phyloP scores from a whole-genome alignment of 2,888 invertebrate genomes.

The Clivina fossor region DNA sequence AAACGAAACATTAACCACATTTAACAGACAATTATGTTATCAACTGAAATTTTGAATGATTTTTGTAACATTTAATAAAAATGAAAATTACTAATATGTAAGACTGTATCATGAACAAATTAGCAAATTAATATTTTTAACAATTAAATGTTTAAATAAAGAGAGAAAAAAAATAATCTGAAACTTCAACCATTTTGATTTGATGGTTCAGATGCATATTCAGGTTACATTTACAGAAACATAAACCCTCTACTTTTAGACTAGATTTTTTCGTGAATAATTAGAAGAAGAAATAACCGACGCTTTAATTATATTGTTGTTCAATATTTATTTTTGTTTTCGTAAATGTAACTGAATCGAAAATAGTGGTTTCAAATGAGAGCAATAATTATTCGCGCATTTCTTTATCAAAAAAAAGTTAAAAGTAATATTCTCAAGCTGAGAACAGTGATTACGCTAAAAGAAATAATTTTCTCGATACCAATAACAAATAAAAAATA shows the following conservation, averaged over 20 bases:
- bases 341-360: slow-evolving; percentile 32
- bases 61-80: slow-evolving; percentile 18
- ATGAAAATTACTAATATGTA: slow-evolving; percentile 28
- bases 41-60: slow-evolving; percentile 19
- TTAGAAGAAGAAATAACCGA: no score
- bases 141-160: slow-evolving; percentile 16
- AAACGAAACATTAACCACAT: slow-evolving; percentile 12
- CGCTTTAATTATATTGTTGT: slow-evolving; percentile 1
- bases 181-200: slow-evolving; percentile 24
- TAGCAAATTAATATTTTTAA: slow-evolving; percentile 21
- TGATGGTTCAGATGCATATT: slow-evolving; percentile 24
- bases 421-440: slow-evolving; percentile 33
- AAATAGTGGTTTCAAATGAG: slow-evolving; percentile 28
- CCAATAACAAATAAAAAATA: slow-evolving; percentile 25
- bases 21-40: slow-evolving; percentile 30
- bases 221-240: slow-evolving; percentile 28
- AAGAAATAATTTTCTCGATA: slow-evolving; percentile 27
- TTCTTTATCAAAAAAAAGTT: slow-evolving; percentile 26
- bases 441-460: slow-evolving; percentile 32
- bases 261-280: no score
- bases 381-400: slow-evolving; percentile 33
- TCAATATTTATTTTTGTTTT: slow-evolving; percentile 27
- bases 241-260: no score
- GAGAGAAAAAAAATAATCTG: slow-evolving; percentile 8
- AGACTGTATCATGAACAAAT: slow-evolving; percentile 25